phyloP scores from a whole-genome alignment of 2,888 invertebrate species.

The Polydrusus cervinus region DNA sequence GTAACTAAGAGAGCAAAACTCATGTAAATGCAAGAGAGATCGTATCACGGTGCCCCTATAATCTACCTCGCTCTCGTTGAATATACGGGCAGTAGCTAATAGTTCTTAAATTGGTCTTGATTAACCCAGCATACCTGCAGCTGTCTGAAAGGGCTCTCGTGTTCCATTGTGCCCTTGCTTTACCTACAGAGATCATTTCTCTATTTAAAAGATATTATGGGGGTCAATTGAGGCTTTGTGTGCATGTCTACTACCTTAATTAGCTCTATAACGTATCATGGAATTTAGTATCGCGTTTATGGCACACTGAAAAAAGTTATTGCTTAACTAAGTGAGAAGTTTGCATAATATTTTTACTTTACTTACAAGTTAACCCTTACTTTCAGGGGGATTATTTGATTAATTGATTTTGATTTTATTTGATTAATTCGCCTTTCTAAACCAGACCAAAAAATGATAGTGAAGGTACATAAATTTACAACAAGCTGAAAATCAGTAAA shows the following conservation, averaged over 20 bases:
- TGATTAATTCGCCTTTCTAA: no score
- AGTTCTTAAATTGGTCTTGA: constrained; percentile 71
- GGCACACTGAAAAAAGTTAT: background rate
- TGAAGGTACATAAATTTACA: no score
- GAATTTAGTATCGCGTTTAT: background rate
- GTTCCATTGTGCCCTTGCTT: constrained; percentile 53
- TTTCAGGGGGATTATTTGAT: no score
- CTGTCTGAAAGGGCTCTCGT: constrained; percentile 61
- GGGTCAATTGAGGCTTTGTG: constrained; percentile 60
- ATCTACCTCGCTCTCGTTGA: constrained; percentile 38
- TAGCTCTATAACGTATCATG: constrained; percentile 4
- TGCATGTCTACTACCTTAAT: constrained; percentile 16
- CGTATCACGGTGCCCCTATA: constrained; percentile 53
- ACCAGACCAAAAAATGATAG: no score
- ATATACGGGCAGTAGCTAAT: constrained; percentile 68
- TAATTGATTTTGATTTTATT: no score
- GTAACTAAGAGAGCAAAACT: constrained; percentile 42
- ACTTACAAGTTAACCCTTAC: no score
- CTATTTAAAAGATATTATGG: constrained; percentile 64
- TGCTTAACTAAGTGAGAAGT: no score
- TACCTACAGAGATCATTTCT: constrained; percentile 64
- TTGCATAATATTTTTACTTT: no score
- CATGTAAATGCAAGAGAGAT: constrained; percentile 40
- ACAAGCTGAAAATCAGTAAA: no score
- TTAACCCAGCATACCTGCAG: constrained; percentile 71